Evolutionary conservation across 2,113 vertebrate genomes (phyloP), one percentile per base, ranked within the genome.

Genomic region (Coreoperca whiteheadi): DNA sequence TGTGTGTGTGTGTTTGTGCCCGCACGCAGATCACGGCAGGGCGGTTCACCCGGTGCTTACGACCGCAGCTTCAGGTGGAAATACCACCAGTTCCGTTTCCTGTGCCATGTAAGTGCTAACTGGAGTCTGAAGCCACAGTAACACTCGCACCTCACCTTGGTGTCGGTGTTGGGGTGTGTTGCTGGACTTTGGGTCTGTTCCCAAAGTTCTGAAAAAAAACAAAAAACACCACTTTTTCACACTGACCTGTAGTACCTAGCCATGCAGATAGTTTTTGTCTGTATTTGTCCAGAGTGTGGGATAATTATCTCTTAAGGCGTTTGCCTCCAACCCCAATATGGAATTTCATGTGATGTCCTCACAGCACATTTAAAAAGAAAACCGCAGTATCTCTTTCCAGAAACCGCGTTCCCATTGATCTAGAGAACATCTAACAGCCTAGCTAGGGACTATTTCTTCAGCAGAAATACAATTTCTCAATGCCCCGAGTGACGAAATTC

Each of bases 21-120:
- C 8, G 51, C 18, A 8, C 5, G 23, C 7, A 96, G 96, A 65
- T 94, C 95, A 0, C 96, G 98, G 57, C 97, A 97, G 61, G 97
- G 97, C 0, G 97, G 97, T 0, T 99, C 97, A 37, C 98, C 98
- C 0, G 97, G 98, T 0, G 98, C 98, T 0, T 99, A 99, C 0
- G 98, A 99, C 91, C 96, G 98, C 67, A 99, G 98, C 92, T 99
- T 99, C 93, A 97, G 98, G 83, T 99, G 98, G 98, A 99, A 99
- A 88, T 99, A 98, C 93, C 98, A 99, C 93, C 98, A 99, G 95
- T 99, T 99, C 92, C 97, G 98, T 74, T 99, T 99, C 94, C 96
- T 99, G 59, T 99, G 98, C 93, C 98, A 99, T 0, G 98, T 99
- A 91, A 97, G 98, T 97, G 74, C 84, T 41, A 43, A 37, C 16